Conservation (phyloP, 2,113 vertebrate species). For the Catharus minimus region DNA sequence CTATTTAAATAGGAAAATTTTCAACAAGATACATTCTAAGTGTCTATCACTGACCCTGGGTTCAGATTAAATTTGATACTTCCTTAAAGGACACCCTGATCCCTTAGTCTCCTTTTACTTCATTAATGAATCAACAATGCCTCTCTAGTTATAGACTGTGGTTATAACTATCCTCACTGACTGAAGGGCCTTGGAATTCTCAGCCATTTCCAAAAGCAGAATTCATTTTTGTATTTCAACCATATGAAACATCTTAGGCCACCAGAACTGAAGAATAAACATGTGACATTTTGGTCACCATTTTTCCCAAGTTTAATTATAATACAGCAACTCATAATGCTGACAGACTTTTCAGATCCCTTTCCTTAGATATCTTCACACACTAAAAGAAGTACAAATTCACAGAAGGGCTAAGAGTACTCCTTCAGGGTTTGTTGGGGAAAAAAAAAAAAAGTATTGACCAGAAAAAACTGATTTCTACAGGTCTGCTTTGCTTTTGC, state of each 20-base stretch:
- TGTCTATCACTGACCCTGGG: background rate
- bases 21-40: background rate
- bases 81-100: background rate
- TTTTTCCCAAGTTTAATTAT: background rate
- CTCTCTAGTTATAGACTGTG: background rate
- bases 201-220: background rate
- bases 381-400: background rate
- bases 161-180: background rate
- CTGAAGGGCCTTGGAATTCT: background rate
- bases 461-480: background rate
- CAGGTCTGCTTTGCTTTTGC: background rate
- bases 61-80: background rate
- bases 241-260: background rate
- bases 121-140: background rate
- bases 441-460: background rate
- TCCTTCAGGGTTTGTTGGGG: background rate
- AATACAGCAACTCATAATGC: background rate
- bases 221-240: background rate
- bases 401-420: background rate
- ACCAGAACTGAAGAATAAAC: background rate
- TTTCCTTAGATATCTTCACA: background rate
- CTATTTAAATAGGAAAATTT: background rate
- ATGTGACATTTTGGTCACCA: background rate
- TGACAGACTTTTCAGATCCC: background rate
- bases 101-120: background rate